Conservation (phyloP, 2,113 vertebrate genomes). For the Mandrillus leucophaeus region DNA sequence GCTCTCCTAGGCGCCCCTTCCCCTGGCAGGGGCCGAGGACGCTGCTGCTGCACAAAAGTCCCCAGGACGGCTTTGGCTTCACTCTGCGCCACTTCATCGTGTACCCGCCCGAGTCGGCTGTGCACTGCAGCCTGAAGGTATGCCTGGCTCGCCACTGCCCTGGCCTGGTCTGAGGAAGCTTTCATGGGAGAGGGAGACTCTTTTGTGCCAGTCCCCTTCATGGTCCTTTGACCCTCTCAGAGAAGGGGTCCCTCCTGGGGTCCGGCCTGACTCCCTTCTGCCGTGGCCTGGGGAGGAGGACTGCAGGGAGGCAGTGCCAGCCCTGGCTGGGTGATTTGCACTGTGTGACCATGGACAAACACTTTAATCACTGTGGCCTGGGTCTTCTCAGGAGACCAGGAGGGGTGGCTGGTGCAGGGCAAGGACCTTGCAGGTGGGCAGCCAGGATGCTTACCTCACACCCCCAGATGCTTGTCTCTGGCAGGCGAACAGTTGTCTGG, state of each 20-base stretch:
- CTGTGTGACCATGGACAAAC: neutral
- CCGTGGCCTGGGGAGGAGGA: neutral
- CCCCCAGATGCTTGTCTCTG: neutral
- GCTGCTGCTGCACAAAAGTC: constrained; percentile 92
- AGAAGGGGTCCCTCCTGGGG: neutral
- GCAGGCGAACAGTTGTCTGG: neutral
- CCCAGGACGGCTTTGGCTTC: constrained; percentile 96
- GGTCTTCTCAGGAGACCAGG: neutral
- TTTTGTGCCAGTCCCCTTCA: neutral
- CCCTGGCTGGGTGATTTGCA: neutral
- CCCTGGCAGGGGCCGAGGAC: constrained; percentile 81
- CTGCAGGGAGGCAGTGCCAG: neutral
- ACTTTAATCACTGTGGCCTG: neutral
- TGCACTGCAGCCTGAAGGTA: constrained; percentile 92
- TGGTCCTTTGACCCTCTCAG: neutral
- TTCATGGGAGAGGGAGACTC: neutral
- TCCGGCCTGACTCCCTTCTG: neutral
- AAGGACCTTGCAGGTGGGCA: neutral
- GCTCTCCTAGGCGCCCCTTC: constrained; percentile 64
- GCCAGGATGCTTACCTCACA: neutral
- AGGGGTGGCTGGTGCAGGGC: neutral
- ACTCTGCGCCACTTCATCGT: constrained; percentile 98
- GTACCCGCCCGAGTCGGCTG: constrained; percentile 94
- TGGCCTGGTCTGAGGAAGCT: neutral
- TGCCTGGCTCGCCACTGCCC: neutral